Base-by-base conservation (phyloP, 2,888 invertebrate genomes). In the Pristionchus arcanus region DNA sequence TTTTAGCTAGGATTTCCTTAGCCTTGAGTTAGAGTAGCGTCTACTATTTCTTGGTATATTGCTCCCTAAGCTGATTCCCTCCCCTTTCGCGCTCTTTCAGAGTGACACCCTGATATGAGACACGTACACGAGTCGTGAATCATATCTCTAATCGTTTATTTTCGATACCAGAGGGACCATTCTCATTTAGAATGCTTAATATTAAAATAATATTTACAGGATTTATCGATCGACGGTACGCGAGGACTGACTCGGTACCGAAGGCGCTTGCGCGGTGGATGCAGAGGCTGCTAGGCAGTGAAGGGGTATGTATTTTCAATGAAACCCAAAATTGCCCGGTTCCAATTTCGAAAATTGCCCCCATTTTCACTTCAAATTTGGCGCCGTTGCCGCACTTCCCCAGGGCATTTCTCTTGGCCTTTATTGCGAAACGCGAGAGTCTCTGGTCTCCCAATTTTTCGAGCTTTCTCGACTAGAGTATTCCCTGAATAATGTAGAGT, bases 211-310 rank as follows among this genome's bases (percentile, higher is more conserved):
- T n/a, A 21, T 31, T 81, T 81, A 0, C 49, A 81, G 84, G 59
- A 34, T 42, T 85, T 3, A 85, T 85, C 28, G 21, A 55, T 55
- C 28, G 84, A 85, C 55, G 84, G 55, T 85, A 85, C 84, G 19
- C 84, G 84, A 85, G 59, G 34, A 85, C 31, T 21, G 59, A 66
- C 66, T 42, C 66, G 49, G 42, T 87, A n/a, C 53, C 68, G 55
- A 59, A 49, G 42, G 49, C 77, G 55, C 59, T 74, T 16, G 55
- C 49, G 13, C 88, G 77, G 77, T 88, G 49, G 88, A 88, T 88
- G 88, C 74, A 88, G 74, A 88, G 74, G 55, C 37, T 88, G 74
- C 55, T 77, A 0, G 77, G 88, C 53, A 77, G 88, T 88, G 88
- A 88, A 74, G 88, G 66, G 77, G 88, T 88, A 34, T 16, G 81